Conservation (phyloP, 2,888 invertebrate species). For the Osmoderma eremita region DNA sequence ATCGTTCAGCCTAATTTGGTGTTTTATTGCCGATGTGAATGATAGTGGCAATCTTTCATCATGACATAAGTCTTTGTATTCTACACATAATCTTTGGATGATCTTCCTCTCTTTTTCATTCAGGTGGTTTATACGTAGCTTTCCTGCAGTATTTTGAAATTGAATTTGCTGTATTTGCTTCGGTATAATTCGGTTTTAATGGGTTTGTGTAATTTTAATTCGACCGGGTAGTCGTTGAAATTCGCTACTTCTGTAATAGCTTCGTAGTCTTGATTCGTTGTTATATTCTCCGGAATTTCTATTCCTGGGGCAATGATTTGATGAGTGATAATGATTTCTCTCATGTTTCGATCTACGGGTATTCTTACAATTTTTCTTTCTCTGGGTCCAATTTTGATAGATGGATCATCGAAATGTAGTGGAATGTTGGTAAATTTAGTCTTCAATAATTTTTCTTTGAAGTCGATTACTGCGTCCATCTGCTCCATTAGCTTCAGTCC, state of each 20-base stretch:
- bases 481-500: constrained; percentile 7
- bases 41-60: constrained; percentile 28
- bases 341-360: constrained; percentile 21
- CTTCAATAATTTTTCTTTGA: background rate
- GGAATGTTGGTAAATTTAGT: background rate
- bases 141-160: constrained; percentile 1
- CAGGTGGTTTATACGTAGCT: constrained; percentile 22
- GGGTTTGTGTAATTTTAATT: constrained; percentile 9
- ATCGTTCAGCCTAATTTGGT: constrained; percentile 43
- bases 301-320: constrained; percentile 16
- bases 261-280: background rate
- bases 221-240: constrained; percentile 20
- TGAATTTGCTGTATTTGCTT: constrained; percentile 11
- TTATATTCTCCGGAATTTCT: constrained; percentile 15
- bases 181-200: background rate
- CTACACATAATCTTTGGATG: constrained; percentile 30
- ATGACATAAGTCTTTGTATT: constrained; percentile 45
- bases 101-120: constrained; percentile 23
- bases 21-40: constrained; percentile 43
- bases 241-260: constrained; percentile 24
- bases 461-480: background rate
- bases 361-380: constrained; percentile 36
- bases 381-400: too few species aligned
- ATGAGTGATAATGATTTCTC: background rate
- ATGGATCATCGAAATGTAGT: background rate